Conservation (phyloP, 2,113 vertebrate genomes). For the Pitta sordida region DNA sequence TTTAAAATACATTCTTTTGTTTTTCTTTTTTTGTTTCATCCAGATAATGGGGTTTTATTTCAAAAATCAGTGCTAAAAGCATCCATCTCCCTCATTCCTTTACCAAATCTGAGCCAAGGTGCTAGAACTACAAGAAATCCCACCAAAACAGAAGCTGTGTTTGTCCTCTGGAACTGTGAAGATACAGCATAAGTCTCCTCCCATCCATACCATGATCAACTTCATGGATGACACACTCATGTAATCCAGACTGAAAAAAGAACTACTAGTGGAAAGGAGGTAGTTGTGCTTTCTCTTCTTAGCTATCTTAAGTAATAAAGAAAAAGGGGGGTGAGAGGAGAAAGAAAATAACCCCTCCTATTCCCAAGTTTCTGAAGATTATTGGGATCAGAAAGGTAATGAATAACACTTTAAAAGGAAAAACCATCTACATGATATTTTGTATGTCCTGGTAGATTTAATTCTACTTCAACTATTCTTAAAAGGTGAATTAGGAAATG, state of each 20-base stretch:
- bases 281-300: not conserved
- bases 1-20: not conserved
- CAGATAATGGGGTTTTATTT: not conserved
- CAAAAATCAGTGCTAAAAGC: not conserved
- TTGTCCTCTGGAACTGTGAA: not conserved
- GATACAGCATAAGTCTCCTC: not conserved
- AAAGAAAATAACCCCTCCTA: too few relatives aligned
- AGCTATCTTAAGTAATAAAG: not conserved
- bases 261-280: not conserved
- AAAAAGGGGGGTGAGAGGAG: too few relatives aligned
- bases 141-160: not conserved
- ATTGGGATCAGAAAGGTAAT: slow-evolving; percentile 3
- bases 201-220: not conserved
- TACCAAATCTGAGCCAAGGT: not conserved
- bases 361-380: not conserved
- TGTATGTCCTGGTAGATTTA: not conserved
- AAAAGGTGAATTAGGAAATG: slow-evolving; percentile 15
- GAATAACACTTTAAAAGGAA: slow-evolving; percentile 21
- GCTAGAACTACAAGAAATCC: not conserved
- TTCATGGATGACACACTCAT: not conserved
- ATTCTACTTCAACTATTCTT: slow-evolving; percentile 19
- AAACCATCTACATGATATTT: not conserved
- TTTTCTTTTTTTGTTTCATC: not conserved
- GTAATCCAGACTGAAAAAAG: not conserved
- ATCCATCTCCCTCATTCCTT: not conserved